Conservation (phyloP, 2,797 vertebrate genomes). For the Tragelaphus eurycerus region DNA sequence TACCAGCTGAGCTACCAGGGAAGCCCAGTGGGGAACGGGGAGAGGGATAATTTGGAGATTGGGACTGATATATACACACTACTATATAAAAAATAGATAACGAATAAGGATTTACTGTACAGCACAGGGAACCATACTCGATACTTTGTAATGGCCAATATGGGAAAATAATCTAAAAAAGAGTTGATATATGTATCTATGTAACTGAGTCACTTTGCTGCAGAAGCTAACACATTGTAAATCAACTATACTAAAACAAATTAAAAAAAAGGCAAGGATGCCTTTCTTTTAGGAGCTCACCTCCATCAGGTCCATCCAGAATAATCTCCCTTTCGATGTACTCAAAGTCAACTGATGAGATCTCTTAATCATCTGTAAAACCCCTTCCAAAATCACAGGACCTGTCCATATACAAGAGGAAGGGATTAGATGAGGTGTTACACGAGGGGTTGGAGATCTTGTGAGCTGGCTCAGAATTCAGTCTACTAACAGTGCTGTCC, state of each 20-base stretch:
- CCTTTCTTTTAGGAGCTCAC: neutral
- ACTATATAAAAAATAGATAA: neutral
- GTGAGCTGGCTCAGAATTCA: neutral
- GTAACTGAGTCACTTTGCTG: neutral
- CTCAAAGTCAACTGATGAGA: neutral
- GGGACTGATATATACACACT: neutral
- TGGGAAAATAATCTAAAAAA: neutral
- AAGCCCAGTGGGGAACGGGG: rapidly evolving
- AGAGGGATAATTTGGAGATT: neutral
- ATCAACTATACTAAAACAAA: neutral
- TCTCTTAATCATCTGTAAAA: neutral
- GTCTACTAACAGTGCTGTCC: neutral
- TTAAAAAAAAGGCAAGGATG: neutral
- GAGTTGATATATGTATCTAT: too few species aligned
- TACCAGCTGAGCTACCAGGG: neutral
- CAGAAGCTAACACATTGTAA: neutral
- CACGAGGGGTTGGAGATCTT: neutral
- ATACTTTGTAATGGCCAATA: neutral
- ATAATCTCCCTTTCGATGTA: neutral
- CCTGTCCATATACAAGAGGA: neutral
- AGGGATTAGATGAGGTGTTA: neutral
- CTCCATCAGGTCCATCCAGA: neutral
- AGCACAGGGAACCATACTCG: neutral
- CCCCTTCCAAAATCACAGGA: neutral
- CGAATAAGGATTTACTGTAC: neutral